These are phyloP conservation scores for Synanthedon andrenaeformis DNA, from an alignment of 2,888 invertebrate genomes.

Conservation along the genomic window DNA sequence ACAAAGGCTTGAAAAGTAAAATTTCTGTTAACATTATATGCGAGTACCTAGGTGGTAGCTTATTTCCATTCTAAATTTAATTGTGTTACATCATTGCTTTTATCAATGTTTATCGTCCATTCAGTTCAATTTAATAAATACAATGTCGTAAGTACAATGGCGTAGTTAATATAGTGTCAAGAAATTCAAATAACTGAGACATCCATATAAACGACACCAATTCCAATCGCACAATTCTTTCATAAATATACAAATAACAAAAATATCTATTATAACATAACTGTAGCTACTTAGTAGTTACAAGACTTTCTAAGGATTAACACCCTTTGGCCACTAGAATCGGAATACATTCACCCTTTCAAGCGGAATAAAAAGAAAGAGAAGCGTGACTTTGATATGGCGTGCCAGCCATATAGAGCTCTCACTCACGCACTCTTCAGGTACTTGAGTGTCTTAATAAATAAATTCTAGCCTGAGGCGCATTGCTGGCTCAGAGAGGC, in stretches of 20 bases:
- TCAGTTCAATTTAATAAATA: slow-evolving; percentile 6
- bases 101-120: slow-evolving; percentile 3
- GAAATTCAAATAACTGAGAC: too few species aligned
- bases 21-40: too few species aligned
- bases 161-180: too few species aligned
- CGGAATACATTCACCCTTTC: slow-evolving; percentile 7
- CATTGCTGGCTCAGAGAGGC: slow-evolving; percentile 40
- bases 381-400: slow-evolving; percentile 22
- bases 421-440: slow-evolving; percentile 61
- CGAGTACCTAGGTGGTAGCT: too few species aligned
- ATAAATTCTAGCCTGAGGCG: slow-evolving; percentile 30
- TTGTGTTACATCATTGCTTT: too few species aligned
- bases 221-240: too few species aligned
- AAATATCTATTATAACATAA: too few species aligned
- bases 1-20: too few species aligned
- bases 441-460: slow-evolving; percentile 63
- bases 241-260: too few species aligned
- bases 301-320: slow-evolving; percentile 36
- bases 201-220: too few species aligned
- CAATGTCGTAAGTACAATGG: too few species aligned
- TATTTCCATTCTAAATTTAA: too few species aligned
- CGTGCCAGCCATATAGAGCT: slow-evolving; percentile 24
- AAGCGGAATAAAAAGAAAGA: slow-evolving; percentile 26
- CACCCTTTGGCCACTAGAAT: slow-evolving; percentile 32
- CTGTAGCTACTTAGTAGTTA: slow-evolving; percentile 64